These are phyloP conservation scores for Mormoops blainvillei DNA, from an alignment of 2,113 vertebrate species.

Conservation along the genomic window DNA sequence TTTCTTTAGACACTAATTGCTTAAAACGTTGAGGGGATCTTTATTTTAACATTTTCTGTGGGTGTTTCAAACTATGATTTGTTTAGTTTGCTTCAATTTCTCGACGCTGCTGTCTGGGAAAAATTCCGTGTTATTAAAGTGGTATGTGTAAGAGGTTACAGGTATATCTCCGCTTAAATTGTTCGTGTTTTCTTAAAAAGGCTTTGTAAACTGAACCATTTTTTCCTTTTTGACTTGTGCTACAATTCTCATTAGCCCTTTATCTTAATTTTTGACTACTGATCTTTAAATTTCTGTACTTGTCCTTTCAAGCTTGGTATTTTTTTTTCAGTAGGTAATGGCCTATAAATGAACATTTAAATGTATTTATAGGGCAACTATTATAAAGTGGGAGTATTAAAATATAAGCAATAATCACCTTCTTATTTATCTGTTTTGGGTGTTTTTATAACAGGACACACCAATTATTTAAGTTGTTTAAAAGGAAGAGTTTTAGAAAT, in stretches of 20 bases:
- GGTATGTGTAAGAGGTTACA: background rate
- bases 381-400: background rate
- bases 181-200: background rate
- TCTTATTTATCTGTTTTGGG: background rate
- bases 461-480: constrained; percentile 22
- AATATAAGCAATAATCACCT: background rate
- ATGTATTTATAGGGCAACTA: background rate
- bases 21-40: constrained; percentile 31
- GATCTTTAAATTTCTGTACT: constrained; percentile 9
- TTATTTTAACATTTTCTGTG: constrained; percentile 44
- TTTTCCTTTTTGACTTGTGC: constrained; percentile 19
- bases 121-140: background rate
- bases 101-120: background rate
- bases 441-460: background rate
- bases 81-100: constrained; percentile 43
- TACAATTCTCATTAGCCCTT: background rate
- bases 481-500: background rate
- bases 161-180: background rate
- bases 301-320: constrained; percentile 19
- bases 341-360: background rate
- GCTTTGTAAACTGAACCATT: background rate
- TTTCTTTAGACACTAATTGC: constrained; percentile 47
- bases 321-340: background rate
- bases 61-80: constrained; percentile 32
- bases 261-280: constrained; percentile 28